Percentiles rank a stretch among this genome's conserved stretches.
Evolutionary conservation across 2,888 invertebrate species (phyloP).

Genomic region (Sussaba pulchella): DNA sequence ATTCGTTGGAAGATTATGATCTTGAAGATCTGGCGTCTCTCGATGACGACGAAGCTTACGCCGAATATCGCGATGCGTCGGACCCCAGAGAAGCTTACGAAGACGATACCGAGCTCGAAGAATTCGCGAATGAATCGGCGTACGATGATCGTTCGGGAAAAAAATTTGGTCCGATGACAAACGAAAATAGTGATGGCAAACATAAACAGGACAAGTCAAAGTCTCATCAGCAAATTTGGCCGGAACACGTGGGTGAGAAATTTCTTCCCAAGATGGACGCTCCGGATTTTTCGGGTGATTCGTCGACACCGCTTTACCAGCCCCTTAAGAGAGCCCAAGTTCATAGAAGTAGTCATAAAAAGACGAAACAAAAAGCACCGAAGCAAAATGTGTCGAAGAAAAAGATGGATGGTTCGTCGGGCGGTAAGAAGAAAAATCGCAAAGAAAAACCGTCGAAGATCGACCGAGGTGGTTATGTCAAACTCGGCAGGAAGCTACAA

Average conservation of each 20-base stretch:
- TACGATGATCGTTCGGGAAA: constrained; percentile 30
- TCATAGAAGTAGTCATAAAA: neutral
- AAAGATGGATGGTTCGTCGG: constrained; percentile 5
- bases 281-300: constrained; percentile 4
- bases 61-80: constrained; percentile 35
- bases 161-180: constrained; percentile 6
- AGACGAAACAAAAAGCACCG: too few species aligned
- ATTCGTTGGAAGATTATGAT: constrained; percentile 46
- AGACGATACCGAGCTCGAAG: constrained; percentile 45
- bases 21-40: constrained; percentile 20
- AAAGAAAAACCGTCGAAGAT: neutral
- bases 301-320: constrained; percentile 51
- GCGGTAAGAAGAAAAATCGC: constrained; percentile 7
- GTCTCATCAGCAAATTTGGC: constrained; percentile 57
- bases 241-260: constrained; percentile 47
- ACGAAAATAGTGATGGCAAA: neutral
- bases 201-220: constrained; percentile 23
- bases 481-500: constrained; percentile 61
- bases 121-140: constrained; percentile 3
- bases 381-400: neutral
- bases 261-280: constrained; percentile 30
- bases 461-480: constrained; percentile 11
- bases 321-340: constrained; percentile 7
- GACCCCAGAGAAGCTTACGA: constrained; percentile 28
- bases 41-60: constrained; percentile 48